Percentiles rank a stretch among this genome's conserved stretches.
Conservation (phyloP, 2,797 vertebrate genomes). For the Melopsittacus undulatus region DNA sequence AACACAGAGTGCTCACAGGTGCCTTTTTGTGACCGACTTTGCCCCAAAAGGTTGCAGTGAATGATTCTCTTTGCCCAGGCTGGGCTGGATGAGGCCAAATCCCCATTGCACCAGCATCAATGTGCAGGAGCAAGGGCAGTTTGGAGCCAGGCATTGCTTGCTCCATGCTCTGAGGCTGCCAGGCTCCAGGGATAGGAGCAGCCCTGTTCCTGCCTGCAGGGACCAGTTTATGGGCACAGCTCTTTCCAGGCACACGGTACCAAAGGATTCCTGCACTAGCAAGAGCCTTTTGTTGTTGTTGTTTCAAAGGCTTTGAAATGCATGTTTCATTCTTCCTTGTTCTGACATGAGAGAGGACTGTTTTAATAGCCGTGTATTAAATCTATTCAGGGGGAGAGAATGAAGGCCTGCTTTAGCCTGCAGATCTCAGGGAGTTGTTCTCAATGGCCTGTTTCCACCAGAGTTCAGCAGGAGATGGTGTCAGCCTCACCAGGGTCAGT, state of each 20-base stretch:
- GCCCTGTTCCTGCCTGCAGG: neutral
- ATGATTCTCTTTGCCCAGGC: neutral
- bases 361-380: neutral
- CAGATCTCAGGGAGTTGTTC: neutral
- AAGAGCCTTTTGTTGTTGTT: neutral
- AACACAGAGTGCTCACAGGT: neutral
- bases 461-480: neutral
- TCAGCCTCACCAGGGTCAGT: neutral
- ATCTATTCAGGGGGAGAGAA: neutral
- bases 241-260: neutral
- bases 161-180: neutral
- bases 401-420: neutral
- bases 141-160: neutral
- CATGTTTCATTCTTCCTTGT: neutral
- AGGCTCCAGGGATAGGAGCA: neutral
- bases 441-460: neutral
- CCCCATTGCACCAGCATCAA: accelerated
- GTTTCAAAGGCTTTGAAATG: neutral
- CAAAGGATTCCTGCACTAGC: neutral
- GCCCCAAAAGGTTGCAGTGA: neutral
- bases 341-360: neutral
- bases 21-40: neutral
- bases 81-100: neutral
- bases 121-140: neutral
- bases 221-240: neutral